Base-by-base conservation (phyloP, 2,888 invertebrate genomes). In the Candidula unifasciata region DNA sequence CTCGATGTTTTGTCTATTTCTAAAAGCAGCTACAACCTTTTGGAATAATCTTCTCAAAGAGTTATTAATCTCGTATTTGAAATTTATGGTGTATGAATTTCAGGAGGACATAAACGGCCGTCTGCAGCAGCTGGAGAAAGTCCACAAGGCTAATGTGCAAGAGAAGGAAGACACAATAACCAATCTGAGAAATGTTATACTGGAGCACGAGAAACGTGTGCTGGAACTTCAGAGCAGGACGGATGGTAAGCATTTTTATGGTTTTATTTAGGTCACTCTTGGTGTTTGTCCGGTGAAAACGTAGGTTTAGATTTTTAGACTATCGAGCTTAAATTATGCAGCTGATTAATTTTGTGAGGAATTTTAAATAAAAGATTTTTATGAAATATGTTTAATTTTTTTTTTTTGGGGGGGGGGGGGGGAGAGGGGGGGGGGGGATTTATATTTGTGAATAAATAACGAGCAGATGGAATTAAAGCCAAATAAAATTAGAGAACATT, bases 161-260 rank as follows among this genome's bases (percentile, higher is more conserved):
- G 82, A 74, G 16, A 73, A 82, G 18, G 82, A 73, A 24, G 74
- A 74, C 18, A 82, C 82, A 2, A 82, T 82, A 16, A 10, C 30
- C n/a, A 82, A 27, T 16, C 66, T 82, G 0, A 82, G 74, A 24
- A 10, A 44, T 30, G 33, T 44, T 16, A 16, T 83, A 30, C 30
- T 69, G 18, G 69, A 78, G 35, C 78, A 83, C 54, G 83, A 78
- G 71, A 69, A 57, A 27, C 64, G 37, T 33, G 54, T 83, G 21
- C 57, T 44, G 3, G 74, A 68, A 33, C 54, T 83, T 24, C 68
- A 77, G 37, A 37, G 54, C 33, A 54, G 37, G 37, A 35, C 68
- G 33, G 78, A 57, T n/a, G 83, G 77, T 83, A 10, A 52, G 82
- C 54, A 73, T 52, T 27, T 1, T 69, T 35, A 44, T 44, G 13